Evolutionary conservation across 2,113 vertebrate genomes (phyloP), one percentile per base, ranked within the genome.

Genomic region (Candoia aspera): DNA sequence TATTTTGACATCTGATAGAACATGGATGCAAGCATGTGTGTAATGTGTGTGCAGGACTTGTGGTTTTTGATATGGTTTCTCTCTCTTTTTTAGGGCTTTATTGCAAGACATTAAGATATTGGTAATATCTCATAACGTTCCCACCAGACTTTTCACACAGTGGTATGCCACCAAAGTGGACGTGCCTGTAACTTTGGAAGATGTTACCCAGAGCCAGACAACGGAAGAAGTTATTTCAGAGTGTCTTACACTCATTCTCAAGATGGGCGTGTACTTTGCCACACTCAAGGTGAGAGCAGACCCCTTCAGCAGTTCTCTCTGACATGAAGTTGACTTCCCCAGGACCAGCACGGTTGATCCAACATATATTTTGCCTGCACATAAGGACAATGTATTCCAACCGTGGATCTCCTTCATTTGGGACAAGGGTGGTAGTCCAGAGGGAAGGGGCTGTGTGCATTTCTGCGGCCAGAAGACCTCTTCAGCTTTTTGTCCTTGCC

Each of bases 101-200:
- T 90, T 97, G 1, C 93, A 95, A 88, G 94, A 95, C 0, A 87
- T 97, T 62, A 98, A 96, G 92, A 96, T 98, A 53, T 23, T 98
- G 13, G 95, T 96, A 15, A 42, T 97, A 57, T 97, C 97, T 37
- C 97, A 97, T 29, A 96, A 97, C 59, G 96, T 98, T 86, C 96
- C 97, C 6, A 64, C 91, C 19, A 95, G 96, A 15, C 90, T 97
- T 26, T 97, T 97, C 87, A 87, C 94, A 29, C 96, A 97, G 37
- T 98, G 98, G 98, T 79, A 95, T 0, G 37, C 91, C 42, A 96
- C 94, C 0, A n/a, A 5, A 0, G 86, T 96, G 6, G 92, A 88
- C 0, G 62, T 90, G 1, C 96, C 96, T 0, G 33, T 90, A n/a
- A 84, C 93, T 0, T 94, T 97, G 0, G 93, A 87, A 2, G 95